These are phyloP conservation scores for Oreocharis arfaki DNA, from an alignment of 2,113 vertebrate genomes.

Conservation along the genomic window DNA sequence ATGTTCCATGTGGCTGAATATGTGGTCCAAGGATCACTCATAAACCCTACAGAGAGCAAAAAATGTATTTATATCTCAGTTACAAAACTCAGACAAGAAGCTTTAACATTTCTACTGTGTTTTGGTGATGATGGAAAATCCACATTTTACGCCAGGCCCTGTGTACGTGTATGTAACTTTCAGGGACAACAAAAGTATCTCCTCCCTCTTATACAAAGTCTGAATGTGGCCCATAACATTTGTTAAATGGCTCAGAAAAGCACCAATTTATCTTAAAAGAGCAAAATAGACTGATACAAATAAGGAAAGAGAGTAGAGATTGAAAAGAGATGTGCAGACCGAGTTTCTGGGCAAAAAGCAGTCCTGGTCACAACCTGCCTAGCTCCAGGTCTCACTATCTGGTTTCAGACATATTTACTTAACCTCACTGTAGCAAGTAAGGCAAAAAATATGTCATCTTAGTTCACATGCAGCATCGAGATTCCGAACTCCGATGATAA, in stretches of 20 bases:
- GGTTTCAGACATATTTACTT: neutral
- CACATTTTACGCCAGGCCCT: neutral
- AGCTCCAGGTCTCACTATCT: neutral
- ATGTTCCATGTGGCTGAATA: neutral
- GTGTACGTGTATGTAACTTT: neutral
- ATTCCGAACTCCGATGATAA: slow-evolving; percentile 75
- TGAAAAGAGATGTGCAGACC: neutral
- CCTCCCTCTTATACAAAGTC: neutral
- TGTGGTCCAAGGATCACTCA: neutral
- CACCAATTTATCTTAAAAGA: neutral
- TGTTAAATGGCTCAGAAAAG: neutral
- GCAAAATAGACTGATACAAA: neutral
- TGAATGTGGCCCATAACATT: neutral
- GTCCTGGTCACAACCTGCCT: neutral
- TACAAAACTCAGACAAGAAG: neutral
- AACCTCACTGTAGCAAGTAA: neutral
- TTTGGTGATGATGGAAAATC: neutral
- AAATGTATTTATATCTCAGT: neutral
- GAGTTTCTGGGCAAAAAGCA: neutral
- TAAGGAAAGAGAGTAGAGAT: neutral
- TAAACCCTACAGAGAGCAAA: neutral
- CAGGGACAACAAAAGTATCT: neutral
- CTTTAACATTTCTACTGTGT: neutral
- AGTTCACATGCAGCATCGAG: slow-evolving; percentile 71
- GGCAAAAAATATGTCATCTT: slow-evolving; percentile 63